Percentiles rank a stretch among this genome's conserved stretches.
Evolutionary conservation across 2,113 vertebrate species (phyloP).

Genomic region (Tragelaphus scriptus): DNA sequence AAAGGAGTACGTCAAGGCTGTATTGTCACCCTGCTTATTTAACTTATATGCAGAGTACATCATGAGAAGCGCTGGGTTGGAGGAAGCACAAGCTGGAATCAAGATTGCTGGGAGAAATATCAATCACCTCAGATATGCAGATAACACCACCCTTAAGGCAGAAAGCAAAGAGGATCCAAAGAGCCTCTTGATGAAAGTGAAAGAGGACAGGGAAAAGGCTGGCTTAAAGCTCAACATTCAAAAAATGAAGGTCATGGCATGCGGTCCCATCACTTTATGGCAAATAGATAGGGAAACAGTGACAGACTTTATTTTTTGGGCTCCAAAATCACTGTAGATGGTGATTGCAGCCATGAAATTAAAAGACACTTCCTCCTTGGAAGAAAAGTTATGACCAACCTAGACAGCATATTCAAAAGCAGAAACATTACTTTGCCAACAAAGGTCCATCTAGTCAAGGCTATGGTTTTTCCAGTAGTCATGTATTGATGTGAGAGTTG

Average conservation of each 20-base stretch:
- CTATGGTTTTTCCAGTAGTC: neutral
- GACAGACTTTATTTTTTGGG: neutral
- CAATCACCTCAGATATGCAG: neutral
- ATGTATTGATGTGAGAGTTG: neutral
- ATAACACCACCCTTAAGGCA: neutral
- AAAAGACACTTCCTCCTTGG: neutral
- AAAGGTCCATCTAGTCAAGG: neutral
- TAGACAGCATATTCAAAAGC: neutral
- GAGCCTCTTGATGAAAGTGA: neutral
- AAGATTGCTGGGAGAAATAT: neutral
- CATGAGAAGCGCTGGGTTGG: fast-evolving
- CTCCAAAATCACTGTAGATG: neutral
- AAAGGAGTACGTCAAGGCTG: neutral
- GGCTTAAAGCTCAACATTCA: neutral
- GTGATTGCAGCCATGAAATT: neutral
- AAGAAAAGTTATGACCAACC: neutral
- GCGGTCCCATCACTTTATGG: neutral
- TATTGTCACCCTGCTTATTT: neutral
- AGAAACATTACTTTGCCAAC: neutral
- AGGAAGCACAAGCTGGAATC: neutral
- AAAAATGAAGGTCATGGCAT: neutral
- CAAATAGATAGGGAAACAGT: neutral
- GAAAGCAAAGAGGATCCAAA: neutral
- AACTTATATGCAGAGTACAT: neutral
- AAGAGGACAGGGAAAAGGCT: neutral